Base-by-base conservation (phyloP, 2,797 vertebrate species). In the Thripadectes ignobilis region DNA sequence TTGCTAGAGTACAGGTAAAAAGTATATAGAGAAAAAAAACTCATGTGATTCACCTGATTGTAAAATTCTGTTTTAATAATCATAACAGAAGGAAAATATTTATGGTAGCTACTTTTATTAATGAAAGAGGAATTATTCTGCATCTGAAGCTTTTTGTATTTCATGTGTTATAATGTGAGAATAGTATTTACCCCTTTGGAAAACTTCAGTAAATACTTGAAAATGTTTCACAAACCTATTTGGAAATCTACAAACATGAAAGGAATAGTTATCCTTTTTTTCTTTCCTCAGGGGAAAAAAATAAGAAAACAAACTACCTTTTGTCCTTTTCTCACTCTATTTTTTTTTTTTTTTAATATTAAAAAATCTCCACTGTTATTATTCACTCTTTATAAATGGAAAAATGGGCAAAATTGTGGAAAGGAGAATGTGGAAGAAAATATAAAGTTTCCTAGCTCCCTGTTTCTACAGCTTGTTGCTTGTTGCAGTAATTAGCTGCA, bases 301-400 rank as follows among this genome's bases (percentile, higher is more conserved):
- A 5, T 12, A 30, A 29, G 29, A 52, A 29, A 51, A 11, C 27
- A 59, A 3, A 5, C 52, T 26, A 34, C 30, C 23, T 29, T 12
- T 32, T 49, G 9, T 4, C 1, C 1, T 19, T 62, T 1, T 5
- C 2, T 13, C 20, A 30, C 11, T 52, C 27, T 16, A 16, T 29
- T 9, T 49, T 10, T 22, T 24, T 12, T 12, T 38, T 11, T n/a
- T 14, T 27, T 46, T 59, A 12, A 11, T 52, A 36, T 48, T 52
- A 16, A 12, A 32, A 73, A 32, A 14, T 13, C 8, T 45, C 12
- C 5, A 27, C 45, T 76, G 5, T 72, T 57, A 16, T 3, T 61
- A 21, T 67, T 67, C 14, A 7, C 5, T 27, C 19, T 57, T 55
- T 46, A 51, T 61, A 74, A 62, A 66, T 8, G 20, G 21, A 15